These are phyloP conservation scores for Ctenodactylus gundi DNA, from an alignment of 2,113 vertebrate genomes.

Conservation along the genomic window DNA sequence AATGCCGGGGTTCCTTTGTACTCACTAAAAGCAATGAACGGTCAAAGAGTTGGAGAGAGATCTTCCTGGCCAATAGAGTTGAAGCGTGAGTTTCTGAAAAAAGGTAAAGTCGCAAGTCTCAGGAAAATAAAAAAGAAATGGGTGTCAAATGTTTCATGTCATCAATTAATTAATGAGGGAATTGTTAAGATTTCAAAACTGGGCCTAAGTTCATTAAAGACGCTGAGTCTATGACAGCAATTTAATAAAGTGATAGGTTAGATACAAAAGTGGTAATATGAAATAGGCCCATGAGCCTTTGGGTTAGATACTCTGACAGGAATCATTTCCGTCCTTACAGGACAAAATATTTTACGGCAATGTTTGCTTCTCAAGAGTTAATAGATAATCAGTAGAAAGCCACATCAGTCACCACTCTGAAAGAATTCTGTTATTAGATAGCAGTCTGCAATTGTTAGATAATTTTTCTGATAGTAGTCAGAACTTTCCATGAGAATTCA, in stretches of 20 bases:
- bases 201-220: neutral
- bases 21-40: neutral
- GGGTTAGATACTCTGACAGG: neutral
- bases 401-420: neutral
- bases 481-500: neutral
- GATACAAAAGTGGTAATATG: neutral
- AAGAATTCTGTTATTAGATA: neutral
- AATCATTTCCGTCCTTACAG: neutral
- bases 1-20: neutral
- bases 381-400: neutral
- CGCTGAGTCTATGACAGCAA: neutral
- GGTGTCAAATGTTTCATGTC: conserved; percentile 18
- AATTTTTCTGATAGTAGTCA: conserved; percentile 20
- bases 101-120: neutral
- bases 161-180: neutral
- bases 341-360: neutral
- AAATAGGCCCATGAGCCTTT: neutral
- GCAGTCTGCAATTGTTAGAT: neutral
- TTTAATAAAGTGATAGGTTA: neutral
- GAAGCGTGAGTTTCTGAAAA: neutral
- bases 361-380: neutral
- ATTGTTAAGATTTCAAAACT: neutral
- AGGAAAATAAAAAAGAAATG: neutral
- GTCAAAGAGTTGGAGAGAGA: neutral
- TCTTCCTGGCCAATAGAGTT: neutral